Conservation (phyloP, 2,888 invertebrate genomes). For the Pterostichus niger region DNA sequence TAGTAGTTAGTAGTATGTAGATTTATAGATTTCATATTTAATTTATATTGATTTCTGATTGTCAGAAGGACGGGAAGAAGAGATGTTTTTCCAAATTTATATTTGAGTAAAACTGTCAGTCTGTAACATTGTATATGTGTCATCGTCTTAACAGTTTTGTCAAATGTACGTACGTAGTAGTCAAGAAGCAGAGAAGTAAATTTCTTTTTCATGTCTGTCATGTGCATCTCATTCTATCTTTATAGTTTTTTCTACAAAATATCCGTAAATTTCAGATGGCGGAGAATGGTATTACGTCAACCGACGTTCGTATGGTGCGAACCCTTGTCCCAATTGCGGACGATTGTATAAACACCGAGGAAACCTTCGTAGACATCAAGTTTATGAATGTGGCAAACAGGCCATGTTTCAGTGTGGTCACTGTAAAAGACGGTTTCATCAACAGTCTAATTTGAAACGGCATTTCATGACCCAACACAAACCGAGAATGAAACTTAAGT, state of each 20-base stretch:
- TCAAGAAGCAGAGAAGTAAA: neutral
- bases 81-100: no score
- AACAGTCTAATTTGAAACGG: conserved; percentile 76
- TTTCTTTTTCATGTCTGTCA: neutral
- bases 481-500: neutral
- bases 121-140: no score
- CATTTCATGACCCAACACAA: conserved; percentile 74
- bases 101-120: no score
- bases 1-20: no score
- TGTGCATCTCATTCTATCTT: neutral
- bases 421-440: conserved; percentile 82
- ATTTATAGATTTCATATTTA: no score
- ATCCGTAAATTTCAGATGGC: conserved; percentile 23
- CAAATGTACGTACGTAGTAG: no score
- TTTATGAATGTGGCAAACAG: conserved; percentile 85
- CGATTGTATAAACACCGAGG: conserved; percentile 91
- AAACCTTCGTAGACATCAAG: conserved; percentile 86
- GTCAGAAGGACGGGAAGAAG: no score
- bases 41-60: no score
- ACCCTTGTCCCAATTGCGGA: conserved; percentile 85
- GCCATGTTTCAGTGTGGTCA: conserved; percentile 83
- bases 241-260: neutral
- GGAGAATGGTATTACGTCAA: conserved; percentile 26
- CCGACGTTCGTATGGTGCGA: conserved; percentile 37
- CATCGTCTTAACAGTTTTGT: no score